Base-by-base conservation (phyloP, 2,797 vertebrate species). In the Oryzias sinensis region DNA sequence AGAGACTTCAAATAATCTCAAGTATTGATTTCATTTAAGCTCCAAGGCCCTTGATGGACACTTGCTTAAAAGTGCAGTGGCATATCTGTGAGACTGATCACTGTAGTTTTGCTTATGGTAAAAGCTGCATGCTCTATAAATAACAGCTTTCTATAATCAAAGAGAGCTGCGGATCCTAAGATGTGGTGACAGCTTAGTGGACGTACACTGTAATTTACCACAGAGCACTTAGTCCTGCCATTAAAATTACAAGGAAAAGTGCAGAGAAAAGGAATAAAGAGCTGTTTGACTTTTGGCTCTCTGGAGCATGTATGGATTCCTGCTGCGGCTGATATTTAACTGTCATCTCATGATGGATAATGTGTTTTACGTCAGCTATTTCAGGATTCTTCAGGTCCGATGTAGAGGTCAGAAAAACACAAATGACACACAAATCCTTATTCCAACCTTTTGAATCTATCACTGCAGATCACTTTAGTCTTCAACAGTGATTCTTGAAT, bases 21-120 rank as follows among this genome's bases (percentile, higher is more conserved):
- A 60, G 70, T 88, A 91, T 92, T 72, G 91, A 92, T 91, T 79
- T 53, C 62, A 27, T 76, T 86, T 71, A 59, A 83, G 72, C 73
- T 79, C 49, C 22, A 42, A 49, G 70, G 75, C 79, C 66, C 72
- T 70, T 81, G 79, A 79, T 68, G 76, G 80, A 85, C 80, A 74
- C 73, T 66, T 46, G 59, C 63, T 78, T 79, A 48, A 70, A 63
- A 77, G 65, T 20, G 76, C 37, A 14, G 52, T 77, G 72, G 76
- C 74, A 80, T 71, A 83, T 85, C 82, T 51, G 13, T 68, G 72
- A 84, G 80, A 89, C 56, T 65, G 82, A 90, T 88, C 62, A 25
- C 66, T n/a, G 64, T 37, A 58, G 52, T 56, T 72, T 13, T 72
- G 71, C 76, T 79, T 70, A 84, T 61, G 59, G 76, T 80, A 82